Evolutionary conservation across 2,888 invertebrate species (phyloP).

Genomic region (Cantharis rustica): DNA sequence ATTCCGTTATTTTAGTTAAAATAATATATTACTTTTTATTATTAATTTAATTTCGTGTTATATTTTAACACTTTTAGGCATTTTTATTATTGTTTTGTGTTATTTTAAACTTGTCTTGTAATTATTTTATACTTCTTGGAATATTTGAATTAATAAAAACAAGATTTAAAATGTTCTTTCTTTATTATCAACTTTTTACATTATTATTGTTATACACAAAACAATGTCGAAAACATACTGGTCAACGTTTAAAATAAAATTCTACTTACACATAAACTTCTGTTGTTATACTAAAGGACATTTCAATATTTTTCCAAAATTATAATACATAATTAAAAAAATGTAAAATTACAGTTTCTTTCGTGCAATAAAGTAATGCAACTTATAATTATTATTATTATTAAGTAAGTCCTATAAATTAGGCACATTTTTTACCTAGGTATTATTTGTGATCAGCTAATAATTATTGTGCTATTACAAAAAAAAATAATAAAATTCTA

Average conservation of each 20-base stretch:
- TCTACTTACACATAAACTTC: background rate
- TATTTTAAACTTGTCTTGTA: background rate
- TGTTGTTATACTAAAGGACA: background rate
- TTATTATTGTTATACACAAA: background rate
- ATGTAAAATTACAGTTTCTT: background rate
- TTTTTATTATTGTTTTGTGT: background rate
- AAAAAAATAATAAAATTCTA: background rate
- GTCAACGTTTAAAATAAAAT: background rate
- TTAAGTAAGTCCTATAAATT: slow-evolving; percentile 1
- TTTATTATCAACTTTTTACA: background rate
- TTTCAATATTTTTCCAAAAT: background rate
- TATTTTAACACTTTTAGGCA: background rate
- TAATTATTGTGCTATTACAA: background rate
- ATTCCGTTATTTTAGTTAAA: background rate
- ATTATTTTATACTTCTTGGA: background rate
- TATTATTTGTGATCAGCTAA: background rate
- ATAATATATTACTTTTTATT: background rate
- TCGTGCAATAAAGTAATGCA: background rate
- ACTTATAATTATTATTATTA: background rate
- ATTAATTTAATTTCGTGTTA: background rate
- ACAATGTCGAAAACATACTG: background rate
- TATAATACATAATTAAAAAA: background rate
- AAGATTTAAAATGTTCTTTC: background rate
- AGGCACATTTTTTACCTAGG: slow-evolving; percentile 9
- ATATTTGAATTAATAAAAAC: background rate